Conservation (phyloP, 1,140 invertebrate species). For the Hyposmocoma kahamanoa region DNA sequence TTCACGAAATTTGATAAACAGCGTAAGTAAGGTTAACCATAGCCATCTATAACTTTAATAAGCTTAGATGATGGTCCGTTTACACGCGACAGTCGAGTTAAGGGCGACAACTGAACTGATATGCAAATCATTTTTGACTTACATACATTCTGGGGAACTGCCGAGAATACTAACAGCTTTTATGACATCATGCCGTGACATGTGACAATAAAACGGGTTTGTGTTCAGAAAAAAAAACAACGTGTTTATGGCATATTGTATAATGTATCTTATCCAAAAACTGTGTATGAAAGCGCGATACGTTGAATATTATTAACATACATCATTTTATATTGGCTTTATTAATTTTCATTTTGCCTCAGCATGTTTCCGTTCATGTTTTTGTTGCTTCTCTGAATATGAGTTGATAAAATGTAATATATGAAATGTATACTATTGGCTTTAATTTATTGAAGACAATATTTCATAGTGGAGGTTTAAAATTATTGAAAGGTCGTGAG, state of each 20-base stretch:
- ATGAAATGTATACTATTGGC: too few relatives aligned
- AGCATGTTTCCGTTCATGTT: not conserved
- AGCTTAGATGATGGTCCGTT: not conserved
- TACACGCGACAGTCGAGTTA: conserved; percentile 44
- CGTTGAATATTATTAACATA: conserved; percentile 32
- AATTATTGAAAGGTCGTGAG: too few relatives aligned
- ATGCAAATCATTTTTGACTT: conserved; percentile 63
- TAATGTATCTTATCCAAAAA: conserved; percentile 30
- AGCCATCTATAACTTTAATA: not conserved
- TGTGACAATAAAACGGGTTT: conserved; percentile 53
- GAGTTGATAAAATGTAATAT: not conserved
- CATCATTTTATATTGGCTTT: conserved; percentile 23
- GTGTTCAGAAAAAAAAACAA: conserved; percentile 34
- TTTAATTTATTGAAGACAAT: too few relatives aligned
- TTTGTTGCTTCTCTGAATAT: too few relatives aligned
- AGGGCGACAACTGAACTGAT: conserved; percentile 44
- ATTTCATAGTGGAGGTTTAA: too few relatives aligned
- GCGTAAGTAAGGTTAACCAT: not conserved
- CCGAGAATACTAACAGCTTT: conserved; percentile 26
- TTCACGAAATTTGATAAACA: too few relatives aligned
- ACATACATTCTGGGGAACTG: too few relatives aligned
- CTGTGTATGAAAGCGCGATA: conserved; percentile 22
- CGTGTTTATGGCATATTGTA: conserved; percentile 49
- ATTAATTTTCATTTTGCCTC: conserved; percentile 3
- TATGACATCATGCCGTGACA: conserved; percentile 54